Percentiles rank a stretch among this genome's conserved stretches.
Conservation (phyloP, 2,113 vertebrate species). For the Potamarius usumacintae region DNA sequence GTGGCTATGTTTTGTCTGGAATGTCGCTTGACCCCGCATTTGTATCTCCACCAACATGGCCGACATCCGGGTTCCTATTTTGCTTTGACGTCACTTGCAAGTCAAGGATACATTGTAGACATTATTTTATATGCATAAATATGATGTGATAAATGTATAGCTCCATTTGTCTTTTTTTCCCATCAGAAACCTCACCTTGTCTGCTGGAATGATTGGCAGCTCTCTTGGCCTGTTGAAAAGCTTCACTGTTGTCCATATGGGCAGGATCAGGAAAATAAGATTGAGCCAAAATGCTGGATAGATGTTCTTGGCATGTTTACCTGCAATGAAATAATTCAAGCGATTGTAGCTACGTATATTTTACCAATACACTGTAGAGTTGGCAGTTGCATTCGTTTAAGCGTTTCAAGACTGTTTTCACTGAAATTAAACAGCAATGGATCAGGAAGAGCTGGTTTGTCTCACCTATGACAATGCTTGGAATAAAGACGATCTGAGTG, state of each 20-base stretch:
- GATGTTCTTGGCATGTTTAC: conserved; percentile 86
- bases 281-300: conserved; percentile 80
- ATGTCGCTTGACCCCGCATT: no score
- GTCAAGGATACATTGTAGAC: not conserved
- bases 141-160: not conserved
- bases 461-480: conserved; percentile 84
- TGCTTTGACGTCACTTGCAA: no score
- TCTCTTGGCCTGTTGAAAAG: conserved; percentile 74
- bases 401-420: not conserved
- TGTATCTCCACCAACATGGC: no score
- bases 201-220: conserved; percentile 62
- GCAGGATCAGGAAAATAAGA: conserved; percentile 75
- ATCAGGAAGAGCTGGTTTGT: not conserved
- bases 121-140: not conserved
- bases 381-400: not conserved
- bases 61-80: no score
- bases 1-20: no score
- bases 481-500: conserved; percentile 80
- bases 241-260: conserved; percentile 76
- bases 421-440: not conserved
- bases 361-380: not conserved
- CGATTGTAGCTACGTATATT: not conserved
- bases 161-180: not conserved
- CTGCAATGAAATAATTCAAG: conserved; percentile 61
- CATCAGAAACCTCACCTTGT: conserved; percentile 70